Conservation (phyloP, 35 echinoderm and acorn worm species). For the Diadema setosum region DNA sequence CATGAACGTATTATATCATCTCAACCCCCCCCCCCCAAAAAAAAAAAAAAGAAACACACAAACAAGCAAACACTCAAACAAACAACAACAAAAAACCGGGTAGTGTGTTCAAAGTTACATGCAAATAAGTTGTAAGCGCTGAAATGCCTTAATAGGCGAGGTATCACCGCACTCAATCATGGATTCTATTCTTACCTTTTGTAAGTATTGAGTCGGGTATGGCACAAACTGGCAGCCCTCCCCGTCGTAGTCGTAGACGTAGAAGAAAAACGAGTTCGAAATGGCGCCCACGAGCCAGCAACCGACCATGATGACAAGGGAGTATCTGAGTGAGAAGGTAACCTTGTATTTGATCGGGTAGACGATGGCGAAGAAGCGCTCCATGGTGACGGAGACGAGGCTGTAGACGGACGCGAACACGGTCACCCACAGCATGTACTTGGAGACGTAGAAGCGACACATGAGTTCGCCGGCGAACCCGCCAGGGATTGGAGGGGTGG, state of each 20-base stretch:
- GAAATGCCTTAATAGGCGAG: too few relatives aligned
- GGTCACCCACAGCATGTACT: conserved; percentile 67
- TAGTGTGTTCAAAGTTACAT: too few relatives aligned
- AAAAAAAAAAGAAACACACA: too few relatives aligned
- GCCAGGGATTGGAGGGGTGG: not conserved
- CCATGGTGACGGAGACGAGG: conserved; percentile 60
- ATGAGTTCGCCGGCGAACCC: conserved; percentile 55
- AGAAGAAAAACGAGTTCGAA: conserved; percentile 66
- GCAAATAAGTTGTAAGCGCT: too few relatives aligned
- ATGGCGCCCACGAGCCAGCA: conserved; percentile 76
- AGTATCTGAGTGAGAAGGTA: conserved; percentile 3
- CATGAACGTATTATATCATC: too few relatives aligned
- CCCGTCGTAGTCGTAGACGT: conserved; percentile 34
- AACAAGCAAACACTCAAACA: too few relatives aligned
- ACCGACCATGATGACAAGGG: conserved; percentile 33
- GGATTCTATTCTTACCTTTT: too few relatives aligned
- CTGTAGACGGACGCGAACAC: conserved; percentile 78
- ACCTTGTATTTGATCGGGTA: conserved; percentile 69
- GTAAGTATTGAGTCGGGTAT: not conserved
- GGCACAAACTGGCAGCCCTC: conserved; percentile 15
- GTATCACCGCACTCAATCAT: too few relatives aligned
- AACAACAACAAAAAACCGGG: too few relatives aligned
- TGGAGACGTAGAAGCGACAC: conserved; percentile 69
- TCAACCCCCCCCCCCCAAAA: too few relatives aligned
- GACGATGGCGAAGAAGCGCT: conserved; percentile 81